Evolutionary conservation across 2,113 vertebrate species (phyloP).

Genomic region (Muscicapa adusta): DNA sequence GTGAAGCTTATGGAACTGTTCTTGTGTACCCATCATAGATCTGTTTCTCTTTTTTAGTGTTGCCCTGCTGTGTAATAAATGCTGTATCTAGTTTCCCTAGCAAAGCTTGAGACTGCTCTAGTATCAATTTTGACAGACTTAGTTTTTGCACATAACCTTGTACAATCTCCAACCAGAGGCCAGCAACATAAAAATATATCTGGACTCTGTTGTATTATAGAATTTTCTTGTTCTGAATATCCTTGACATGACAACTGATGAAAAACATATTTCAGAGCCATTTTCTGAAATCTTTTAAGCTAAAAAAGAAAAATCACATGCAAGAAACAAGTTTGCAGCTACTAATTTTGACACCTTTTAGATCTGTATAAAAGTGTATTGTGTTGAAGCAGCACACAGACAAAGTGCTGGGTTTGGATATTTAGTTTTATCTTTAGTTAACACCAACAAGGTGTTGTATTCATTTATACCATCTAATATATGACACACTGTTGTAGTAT

Average conservation of each 20-base stretch:
- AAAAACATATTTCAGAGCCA: constrained; percentile 77
- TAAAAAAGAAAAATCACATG: constrained; percentile 75
- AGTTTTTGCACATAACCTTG: constrained; percentile 91
- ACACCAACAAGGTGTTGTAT: constrained; percentile 78
- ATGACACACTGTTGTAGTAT: constrained; percentile 89
- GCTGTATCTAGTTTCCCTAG: constrained; percentile 91
- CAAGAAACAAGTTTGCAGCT: constrained; percentile 80
- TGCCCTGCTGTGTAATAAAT: constrained; percentile 94
- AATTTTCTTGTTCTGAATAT: constrained; percentile 82
- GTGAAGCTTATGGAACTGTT: constrained; percentile 85
- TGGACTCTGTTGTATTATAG: constrained; percentile 83
- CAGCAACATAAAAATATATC: constrained; percentile 77
- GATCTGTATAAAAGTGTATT: constrained; percentile 84
- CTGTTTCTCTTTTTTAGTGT: constrained; percentile 85
- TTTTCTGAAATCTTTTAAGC: constrained; percentile 82
- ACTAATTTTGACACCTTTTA: constrained; percentile 84
- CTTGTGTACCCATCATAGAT: constrained; percentile 87
- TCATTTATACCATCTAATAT: constrained; percentile 86
- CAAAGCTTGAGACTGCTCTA: constrained; percentile 90
- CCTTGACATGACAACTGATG: constrained; percentile 76
- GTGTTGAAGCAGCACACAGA: constrained; percentile 80
- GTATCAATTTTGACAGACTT: constrained; percentile 86
- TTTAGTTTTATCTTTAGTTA: constrained; percentile 84
- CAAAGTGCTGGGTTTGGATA: constrained; percentile 77
- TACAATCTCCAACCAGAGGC: constrained; percentile 84